Base-by-base conservation (phyloP, 2,113 vertebrate genomes). In the Atlantisia rogersi region DNA sequence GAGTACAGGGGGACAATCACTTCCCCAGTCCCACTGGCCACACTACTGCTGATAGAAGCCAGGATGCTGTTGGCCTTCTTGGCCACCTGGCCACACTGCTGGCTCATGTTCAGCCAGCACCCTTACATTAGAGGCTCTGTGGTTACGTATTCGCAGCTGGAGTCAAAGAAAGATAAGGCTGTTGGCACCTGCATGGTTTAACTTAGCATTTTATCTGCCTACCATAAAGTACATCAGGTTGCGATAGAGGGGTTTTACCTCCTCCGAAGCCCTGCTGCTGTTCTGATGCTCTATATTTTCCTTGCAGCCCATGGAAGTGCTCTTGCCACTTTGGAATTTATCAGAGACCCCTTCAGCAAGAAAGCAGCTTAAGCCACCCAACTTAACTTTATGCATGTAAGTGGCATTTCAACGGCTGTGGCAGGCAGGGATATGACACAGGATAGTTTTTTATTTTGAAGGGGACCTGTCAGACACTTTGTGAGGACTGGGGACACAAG, bases 381-480 rank as follows among this genome's bases (percentile, higher is more conserved):
- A 37, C n/a, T 16, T 14, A 44, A 31, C 14, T 50, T 35, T 17
- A 1, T 2, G 16, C 1, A 19, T 5, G 44, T 4, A 8, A 62
- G 31, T 5, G 3, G 69, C 56, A 5, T 16, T 75, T 32, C 29
- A 11, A 0, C 2, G 65, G 28, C 15, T 17, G 44, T 4, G 59
- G 35, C 42, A 7, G 0, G 1, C 39, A 18, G 32, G 19, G 21
- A 42, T 53, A 5, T 1, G 24, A 21, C 52, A 19, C 1, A 2
- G 28, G 16, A 5, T 29, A 6, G 2, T 58, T 71, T 24, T 70
- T 70, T 8, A 16, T 21, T 67, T 64, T 4, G 22, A 48, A n/a
- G 0, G 6, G 44, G 52, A 40, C 2, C 46, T 5, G 42, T 6
- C 9, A 24, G 69, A 8, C 21, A 1, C 9, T 79, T 25, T 4